Evolutionary conservation across 2,797 vertebrate species (phyloP), one percentile per base, ranked within the genome.

Genomic region (Hephaestus fuliginosus): DNA sequence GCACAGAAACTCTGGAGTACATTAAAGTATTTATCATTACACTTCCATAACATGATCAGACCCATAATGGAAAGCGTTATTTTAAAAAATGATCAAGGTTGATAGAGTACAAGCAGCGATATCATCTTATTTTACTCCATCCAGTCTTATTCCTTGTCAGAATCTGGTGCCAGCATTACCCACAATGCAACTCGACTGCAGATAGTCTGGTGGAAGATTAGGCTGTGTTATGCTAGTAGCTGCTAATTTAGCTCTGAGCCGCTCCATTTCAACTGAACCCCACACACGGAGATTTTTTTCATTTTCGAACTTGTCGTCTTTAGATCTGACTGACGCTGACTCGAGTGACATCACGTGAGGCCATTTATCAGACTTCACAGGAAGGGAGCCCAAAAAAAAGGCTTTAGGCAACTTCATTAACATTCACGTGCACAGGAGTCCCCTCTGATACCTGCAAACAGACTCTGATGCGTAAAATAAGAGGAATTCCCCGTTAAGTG

Each of bases 261-360:
- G 3, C 56, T 30, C 55, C 20, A 15, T 39, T 53, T 4, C 5
- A 39, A 52, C n/a, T 51, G 5, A 39, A 52, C n/a, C 49, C 28
- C 11, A 20, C 28, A 33, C 11, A 1, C 8, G 12, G 10, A 64
- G 15, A 28, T 36, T 1, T 39, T 39, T 51, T 66, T 28, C 41
- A 44, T 15, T 17, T 11, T 36, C 6, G 4, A 66, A 64, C 28
- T 57, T 17, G 14, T 18, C 17, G 43, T 51, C 30, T 51, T 52
- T 30, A 22, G 33, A n/a, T 8, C 0, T 13, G 13, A 14, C 70
- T 5, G 20, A 72, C 6, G 17, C 43, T 17, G 36, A 41, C 33
- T 68, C 44, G 1, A 17, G 65, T 56, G 70, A 55, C 78, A 60
- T 60, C 60, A 75, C 58, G 43, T 57, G 22, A 69, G 51, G 22